phyloP scores from a whole-genome alignment of 2,113 vertebrate species.

The Aptenodytes patagonicus region DNA sequence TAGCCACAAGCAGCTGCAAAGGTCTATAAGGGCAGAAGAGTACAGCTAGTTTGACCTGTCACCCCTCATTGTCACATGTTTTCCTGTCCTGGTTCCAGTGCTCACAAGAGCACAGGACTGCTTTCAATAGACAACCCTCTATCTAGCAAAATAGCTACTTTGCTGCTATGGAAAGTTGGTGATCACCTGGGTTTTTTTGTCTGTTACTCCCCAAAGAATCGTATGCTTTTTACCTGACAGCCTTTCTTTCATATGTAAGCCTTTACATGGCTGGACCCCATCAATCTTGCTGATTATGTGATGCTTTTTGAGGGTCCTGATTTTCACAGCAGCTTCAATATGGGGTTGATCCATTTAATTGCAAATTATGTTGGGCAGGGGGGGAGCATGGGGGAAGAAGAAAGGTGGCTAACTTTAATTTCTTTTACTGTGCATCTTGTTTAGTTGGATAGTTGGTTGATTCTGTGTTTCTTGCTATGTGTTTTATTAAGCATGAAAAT shows the following conservation, averaged over 20 bases:
- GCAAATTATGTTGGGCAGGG: not conserved
- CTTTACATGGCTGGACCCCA: not conserved
- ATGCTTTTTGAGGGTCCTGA: not conserved
- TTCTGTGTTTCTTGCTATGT: not conserved
- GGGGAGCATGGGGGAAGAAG: not conserved
- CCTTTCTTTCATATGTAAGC: not conserved
- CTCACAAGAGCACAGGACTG: not conserved
- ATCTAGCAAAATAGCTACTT: not conserved
- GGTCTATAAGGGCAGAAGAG: not conserved
- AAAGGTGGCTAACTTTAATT: not conserved
- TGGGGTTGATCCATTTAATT: not conserved
- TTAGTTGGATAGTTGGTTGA: not conserved
- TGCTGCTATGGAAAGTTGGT: not conserved
- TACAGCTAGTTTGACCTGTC: not conserved
- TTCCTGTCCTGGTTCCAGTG: not conserved
- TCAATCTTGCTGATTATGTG: not conserved
- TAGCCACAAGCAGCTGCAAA: not conserved
- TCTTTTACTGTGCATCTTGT: not conserved
- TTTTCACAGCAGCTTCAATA: not conserved
- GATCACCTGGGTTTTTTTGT: accelerated
- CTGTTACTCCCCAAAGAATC: not conserved
- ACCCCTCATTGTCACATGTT: not conserved
- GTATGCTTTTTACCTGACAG: not conserved
- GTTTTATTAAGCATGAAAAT: not conserved
- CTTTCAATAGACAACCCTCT: not conserved